Evolutionary conservation across 2,797 vertebrate species (phyloP).

Genomic region (Schizopygopsis pylzovi): DNA sequence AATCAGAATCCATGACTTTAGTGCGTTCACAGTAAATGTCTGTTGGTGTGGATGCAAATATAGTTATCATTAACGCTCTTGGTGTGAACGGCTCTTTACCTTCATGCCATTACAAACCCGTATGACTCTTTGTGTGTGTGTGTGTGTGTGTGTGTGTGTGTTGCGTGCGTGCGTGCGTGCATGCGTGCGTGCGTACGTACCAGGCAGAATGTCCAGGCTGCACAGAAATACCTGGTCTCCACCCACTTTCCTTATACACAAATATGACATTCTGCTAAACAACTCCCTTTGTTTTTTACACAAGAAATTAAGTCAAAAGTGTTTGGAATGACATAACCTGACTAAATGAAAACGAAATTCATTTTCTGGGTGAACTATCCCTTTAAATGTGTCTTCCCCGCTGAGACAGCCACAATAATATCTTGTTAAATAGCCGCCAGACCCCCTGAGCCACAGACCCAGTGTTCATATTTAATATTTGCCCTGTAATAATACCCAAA

Average conservation of each 20-base stretch:
- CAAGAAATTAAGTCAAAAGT: not conserved
- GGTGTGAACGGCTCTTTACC: not conserved
- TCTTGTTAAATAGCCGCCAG: constrained; percentile 27
- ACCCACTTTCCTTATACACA: not conserved
- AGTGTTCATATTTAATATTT: constrained; percentile 3
- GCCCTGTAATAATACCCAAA: not conserved
- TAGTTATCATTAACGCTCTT: not conserved
- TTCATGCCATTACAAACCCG: not conserved
- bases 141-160: too few species aligned
- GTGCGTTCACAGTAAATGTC: not conserved
- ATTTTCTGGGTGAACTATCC: not conserved
- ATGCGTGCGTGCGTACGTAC: too few species aligned
- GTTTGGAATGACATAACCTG: not conserved
- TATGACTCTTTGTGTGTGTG: too few species aligned
- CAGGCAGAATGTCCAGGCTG: too few species aligned
- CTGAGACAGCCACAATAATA: not conserved
- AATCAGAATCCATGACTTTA: not conserved
- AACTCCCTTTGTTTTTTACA: not conserved
- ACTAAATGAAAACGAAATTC: not conserved
- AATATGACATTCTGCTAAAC: not conserved
- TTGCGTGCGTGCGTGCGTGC: too few species aligned
- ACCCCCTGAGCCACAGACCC: not conserved
- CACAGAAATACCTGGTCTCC: too few species aligned
- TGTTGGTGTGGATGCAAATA: not conserved
- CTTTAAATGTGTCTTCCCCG: constrained; percentile 11